Conservation (phyloP, 1,140 invertebrate genomes). For the Drosophila albomicans region DNA sequence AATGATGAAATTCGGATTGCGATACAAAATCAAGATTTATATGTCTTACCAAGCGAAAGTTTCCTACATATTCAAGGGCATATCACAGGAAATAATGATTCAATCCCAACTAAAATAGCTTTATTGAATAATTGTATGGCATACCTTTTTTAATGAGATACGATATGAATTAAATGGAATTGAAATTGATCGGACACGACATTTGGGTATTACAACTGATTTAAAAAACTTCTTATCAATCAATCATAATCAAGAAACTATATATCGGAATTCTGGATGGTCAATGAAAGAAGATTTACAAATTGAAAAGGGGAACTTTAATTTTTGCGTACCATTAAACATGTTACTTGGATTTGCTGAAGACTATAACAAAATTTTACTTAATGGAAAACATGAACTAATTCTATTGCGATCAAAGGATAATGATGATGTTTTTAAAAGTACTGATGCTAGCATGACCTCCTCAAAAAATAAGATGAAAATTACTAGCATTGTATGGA, state of each 20-base stretch:
- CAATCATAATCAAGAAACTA: conserved; percentile 1
- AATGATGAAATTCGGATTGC: conserved; percentile 27
- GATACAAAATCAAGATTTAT: conserved; percentile 62
- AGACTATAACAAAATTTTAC: neutral
- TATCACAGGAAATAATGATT: neutral
- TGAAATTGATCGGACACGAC: conserved; percentile 7
- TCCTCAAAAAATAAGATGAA: neutral
- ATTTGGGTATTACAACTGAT: conserved; percentile 2
- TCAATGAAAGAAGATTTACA: neutral
- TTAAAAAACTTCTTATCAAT: conserved; percentile 5
- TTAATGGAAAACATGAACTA: conserved; percentile 9
- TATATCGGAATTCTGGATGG: conserved; percentile 4
- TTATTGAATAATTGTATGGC: neutral
- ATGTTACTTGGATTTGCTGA: too few relatives aligned
- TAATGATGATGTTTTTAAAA: neutral
- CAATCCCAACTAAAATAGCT: neutral
- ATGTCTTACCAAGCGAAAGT: too few relatives aligned
- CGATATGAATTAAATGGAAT: too few relatives aligned
- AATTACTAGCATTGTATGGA: conserved; percentile 7
- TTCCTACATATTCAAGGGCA: neutral
- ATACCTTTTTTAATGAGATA: too few relatives aligned
- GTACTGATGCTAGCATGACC: neutral
- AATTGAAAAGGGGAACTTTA: too few relatives aligned
- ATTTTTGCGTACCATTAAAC: too few relatives aligned
- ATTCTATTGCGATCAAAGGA: neutral